Evolutionary conservation across 92 coral and sea anemone genomes (phyloP).

Genomic region (Montipora capitata): DNA sequence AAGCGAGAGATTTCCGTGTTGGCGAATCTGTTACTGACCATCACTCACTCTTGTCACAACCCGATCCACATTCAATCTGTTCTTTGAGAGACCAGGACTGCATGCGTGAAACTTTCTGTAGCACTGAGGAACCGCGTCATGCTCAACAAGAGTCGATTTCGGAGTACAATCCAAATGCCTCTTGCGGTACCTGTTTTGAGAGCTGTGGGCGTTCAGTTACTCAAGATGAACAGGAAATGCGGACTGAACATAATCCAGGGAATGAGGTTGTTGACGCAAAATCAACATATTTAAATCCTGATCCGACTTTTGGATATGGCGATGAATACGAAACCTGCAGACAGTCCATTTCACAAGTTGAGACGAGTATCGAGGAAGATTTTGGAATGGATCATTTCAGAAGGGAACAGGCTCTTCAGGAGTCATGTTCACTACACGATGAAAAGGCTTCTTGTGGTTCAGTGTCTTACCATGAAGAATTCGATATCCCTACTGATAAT

Average conservation of each 20-base stretch:
- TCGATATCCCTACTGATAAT: neutral
- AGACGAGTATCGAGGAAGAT: neutral
- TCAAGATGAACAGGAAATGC: neutral
- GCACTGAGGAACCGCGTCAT: neutral
- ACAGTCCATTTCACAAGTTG: neutral
- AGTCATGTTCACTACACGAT: slow-evolving; percentile 14
- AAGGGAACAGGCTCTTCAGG: slow-evolving; percentile 6
- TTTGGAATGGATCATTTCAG: neutral
- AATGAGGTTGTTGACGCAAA: too few relatives aligned
- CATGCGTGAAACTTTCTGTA: neutral
- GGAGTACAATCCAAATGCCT: slow-evolving; percentile 21
- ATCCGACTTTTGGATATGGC: slow-evolving; percentile 25
- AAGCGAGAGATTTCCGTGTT: neutral
- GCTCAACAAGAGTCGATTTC: slow-evolving; percentile 2
- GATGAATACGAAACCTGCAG: neutral
- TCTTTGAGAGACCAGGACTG: neutral
- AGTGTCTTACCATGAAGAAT: neutral
- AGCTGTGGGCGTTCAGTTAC: neutral
- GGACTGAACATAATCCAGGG: neutral
- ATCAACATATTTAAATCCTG: slow-evolving; percentile 8
- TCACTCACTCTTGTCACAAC: neutral
- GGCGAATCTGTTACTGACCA: neutral
- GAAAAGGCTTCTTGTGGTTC: slow-evolving; percentile 12
- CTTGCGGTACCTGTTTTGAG: slow-evolving; percentile 11
- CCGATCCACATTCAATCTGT: neutral